Evolutionary conservation across 1,140 invertebrate genomes (phyloP).

Genomic region (Drosophila kanapiae): DNA sequence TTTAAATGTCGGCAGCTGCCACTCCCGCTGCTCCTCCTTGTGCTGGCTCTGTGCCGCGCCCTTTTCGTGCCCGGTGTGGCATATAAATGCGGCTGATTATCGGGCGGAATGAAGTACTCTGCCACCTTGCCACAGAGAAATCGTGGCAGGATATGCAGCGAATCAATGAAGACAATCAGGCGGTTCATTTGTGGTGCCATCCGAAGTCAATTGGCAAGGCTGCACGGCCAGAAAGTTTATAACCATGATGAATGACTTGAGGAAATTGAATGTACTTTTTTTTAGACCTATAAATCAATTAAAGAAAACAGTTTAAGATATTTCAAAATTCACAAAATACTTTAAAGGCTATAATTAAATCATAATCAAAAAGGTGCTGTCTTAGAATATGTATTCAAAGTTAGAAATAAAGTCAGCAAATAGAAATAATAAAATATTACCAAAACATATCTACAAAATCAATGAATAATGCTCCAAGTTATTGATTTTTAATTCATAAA

Average conservation of each 20-base stretch:
- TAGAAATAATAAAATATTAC: too few relatives aligned
- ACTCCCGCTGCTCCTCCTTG: too few relatives aligned
- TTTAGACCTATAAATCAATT: background rate
- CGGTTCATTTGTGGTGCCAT: constrained; percentile 55
- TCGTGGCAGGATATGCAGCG: constrained; percentile 28
- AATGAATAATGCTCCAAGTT: background rate
- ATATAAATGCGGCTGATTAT: constrained; percentile 80
- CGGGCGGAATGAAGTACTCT: constrained; percentile 32
- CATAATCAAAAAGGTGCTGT: background rate
- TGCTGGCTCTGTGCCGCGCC: background rate
- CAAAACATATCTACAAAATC: too few relatives aligned
- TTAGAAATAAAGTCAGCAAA: background rate
- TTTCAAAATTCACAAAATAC: background rate
- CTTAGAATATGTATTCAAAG: too few relatives aligned
- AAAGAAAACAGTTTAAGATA: background rate
- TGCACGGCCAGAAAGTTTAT: background rate
- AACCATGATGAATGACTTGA: background rate
- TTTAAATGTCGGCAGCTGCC: constrained; percentile 60
- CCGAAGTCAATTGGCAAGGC: constrained; percentile 48
- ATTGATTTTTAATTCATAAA: background rate
- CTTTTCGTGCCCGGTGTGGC: constrained; percentile 53
- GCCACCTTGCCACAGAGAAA: constrained; percentile 27
- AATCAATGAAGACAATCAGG: constrained; percentile 64
- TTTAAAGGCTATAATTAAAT: background rate
- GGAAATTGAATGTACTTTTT: background rate